Percentiles rank a stretch among this genome's conserved stretches.
These are phyloP conservation scores for Drosophila eohydei DNA, from an alignment of 2,888 invertebrate species.

Conservation along the genomic window DNA sequence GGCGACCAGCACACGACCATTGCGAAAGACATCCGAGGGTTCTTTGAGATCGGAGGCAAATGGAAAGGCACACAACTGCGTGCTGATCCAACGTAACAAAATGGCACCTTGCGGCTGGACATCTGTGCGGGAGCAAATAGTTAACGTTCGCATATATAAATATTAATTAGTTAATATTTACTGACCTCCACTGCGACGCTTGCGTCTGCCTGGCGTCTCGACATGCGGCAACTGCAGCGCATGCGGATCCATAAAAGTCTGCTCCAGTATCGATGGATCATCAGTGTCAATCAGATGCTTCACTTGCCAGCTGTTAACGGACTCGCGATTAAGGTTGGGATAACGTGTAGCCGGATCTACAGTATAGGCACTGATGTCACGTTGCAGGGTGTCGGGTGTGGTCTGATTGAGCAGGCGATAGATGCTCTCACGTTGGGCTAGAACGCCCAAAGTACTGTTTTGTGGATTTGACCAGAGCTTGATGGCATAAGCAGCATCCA, in stretches of 20 bases:
- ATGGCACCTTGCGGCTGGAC: slow-evolving; percentile 83
- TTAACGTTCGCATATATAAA: not conserved
- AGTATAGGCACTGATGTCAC: slow-evolving; percentile 94
- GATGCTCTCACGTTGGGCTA: slow-evolving; percentile 97
- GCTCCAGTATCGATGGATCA: slow-evolving; percentile 87
- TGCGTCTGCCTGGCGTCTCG: slow-evolving; percentile 86
- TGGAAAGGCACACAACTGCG: slow-evolving; percentile 82
- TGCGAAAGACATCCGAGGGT: slow-evolving; percentile 84
- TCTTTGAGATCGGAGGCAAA: slow-evolving; percentile 83
- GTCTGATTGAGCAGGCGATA: slow-evolving; percentile 95
- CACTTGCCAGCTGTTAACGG: slow-evolving; percentile 92
- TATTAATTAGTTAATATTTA: not conserved
- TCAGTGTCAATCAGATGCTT: slow-evolving; percentile 90
- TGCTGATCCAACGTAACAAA: slow-evolving; percentile 84
- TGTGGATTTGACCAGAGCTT: slow-evolving; percentile 92
- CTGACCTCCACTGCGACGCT: slow-evolving; percentile 83
- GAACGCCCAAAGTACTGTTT: slow-evolving; percentile 88
- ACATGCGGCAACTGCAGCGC: slow-evolving; percentile 88
- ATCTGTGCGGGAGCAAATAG: slow-evolving; percentile 55
- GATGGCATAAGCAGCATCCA: slow-evolving; percentile 98
- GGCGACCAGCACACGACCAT: slow-evolving; percentile 84
- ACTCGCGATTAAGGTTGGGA: slow-evolving; percentile 91
- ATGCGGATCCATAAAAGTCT: slow-evolving; percentile 85
- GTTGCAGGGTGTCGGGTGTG: slow-evolving; percentile 97
- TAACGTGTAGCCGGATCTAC: slow-evolving; percentile 94